Conservation (phyloP, 2,797 vertebrate species). For the Neomorphus geoffroyi region DNA sequence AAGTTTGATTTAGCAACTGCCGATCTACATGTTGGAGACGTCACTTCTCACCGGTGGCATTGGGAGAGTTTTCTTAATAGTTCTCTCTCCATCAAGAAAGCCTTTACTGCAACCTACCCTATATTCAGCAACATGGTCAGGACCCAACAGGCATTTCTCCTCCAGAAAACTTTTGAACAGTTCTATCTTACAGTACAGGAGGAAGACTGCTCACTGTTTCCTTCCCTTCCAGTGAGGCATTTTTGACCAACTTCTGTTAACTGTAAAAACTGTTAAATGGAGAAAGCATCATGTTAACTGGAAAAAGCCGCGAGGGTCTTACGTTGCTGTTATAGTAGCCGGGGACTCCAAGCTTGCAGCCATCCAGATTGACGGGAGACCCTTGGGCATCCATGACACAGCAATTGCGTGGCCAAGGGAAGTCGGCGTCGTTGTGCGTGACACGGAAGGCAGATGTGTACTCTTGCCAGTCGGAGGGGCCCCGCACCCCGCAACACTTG, state of each 20-base stretch:
- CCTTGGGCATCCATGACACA: constrained; percentile 69
- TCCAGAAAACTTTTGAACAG: neutral
- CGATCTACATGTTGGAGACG: neutral
- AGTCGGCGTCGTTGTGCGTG: constrained; percentile 67
- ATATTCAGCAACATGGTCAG: neutral
- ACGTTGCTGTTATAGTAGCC: constrained; percentile 76
- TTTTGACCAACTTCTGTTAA: neutral
- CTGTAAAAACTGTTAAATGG: neutral
- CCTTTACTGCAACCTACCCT: neutral
- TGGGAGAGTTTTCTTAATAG: neutral
- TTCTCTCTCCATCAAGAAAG: neutral
- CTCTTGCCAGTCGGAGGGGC: constrained; percentile 79
- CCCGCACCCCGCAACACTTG: constrained; percentile 79
- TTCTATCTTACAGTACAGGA: neutral
- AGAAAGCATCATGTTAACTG: neutral
- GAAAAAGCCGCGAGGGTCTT: neutral
- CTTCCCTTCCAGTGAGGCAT: neutral
- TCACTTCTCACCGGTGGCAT: neutral
- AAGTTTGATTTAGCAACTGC: neutral
- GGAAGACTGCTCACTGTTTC: neutral
- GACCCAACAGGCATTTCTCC: neutral
- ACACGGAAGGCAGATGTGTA: constrained; percentile 73
- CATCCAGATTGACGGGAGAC: constrained; percentile 51
- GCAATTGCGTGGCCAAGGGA: constrained; percentile 81
- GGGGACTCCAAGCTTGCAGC: constrained; percentile 78